Base-by-base conservation (phyloP, 2,113 vertebrate species). In the Acinonyx jubatus region DNA sequence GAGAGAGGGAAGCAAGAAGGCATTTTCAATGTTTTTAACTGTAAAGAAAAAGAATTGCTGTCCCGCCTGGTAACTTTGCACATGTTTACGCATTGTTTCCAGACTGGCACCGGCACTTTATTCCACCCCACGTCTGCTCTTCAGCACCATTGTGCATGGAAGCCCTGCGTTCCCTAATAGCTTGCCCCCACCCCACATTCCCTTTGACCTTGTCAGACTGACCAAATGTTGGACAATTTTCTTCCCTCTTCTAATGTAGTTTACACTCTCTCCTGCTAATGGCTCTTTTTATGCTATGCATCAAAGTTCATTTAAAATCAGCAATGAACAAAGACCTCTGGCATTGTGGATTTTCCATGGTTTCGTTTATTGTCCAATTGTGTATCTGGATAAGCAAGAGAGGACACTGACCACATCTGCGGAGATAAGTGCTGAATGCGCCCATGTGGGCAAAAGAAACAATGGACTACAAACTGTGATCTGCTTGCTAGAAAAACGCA, bases 81-180 rank as follows among this genome's bases (percentile, higher is more conserved):
- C 97, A 97, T 98, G 98, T 98, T 98, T 98, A 99, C 97, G 98
- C 98, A 98, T 99, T 99, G 98, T 98, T 99, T 98, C 98, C 98
- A 97, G 93, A 98, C 78, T 85, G 78, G 92, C 61, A 10, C 1
- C 0, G 6, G 66, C 95, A 91, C 91, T 69, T 74, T 68, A 68
- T 27, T 7, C 29, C 10, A 3, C 94, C 74, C 76, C 84, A 89
- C 13, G 93, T 74, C 97, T 96, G 0, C 71, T 92, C 90, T 81
- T 90, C 48, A 65, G 76, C 1, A 3, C 3, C 90, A 92, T 27
- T 69, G 91, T 3, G 14, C 31, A 63, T 79, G 94, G 68, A 97
- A 98, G 98, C 48, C 96, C 89, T 91, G 89, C 96, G 74, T 83
- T 98, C 94, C 89, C 93, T 97, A 97, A 92, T 95, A 97, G 96